Percentiles rank a stretch among this genome's conserved stretches.
These are phyloP conservation scores for Luscinia luscinia DNA, from an alignment of 2,797 vertebrate species.

Conservation along the genomic window DNA sequence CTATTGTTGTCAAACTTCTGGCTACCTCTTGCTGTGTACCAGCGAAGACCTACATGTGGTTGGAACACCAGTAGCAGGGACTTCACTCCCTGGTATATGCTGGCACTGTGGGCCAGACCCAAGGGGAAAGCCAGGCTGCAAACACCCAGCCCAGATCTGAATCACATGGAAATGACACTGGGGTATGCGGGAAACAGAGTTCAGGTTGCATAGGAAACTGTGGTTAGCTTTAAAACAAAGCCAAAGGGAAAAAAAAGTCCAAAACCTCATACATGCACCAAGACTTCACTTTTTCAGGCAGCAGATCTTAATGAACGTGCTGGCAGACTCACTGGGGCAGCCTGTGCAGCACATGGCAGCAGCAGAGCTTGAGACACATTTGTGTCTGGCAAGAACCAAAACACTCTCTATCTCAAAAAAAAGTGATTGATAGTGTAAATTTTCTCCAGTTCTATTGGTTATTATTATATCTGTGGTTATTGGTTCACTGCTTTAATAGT, in stretches of 20 bases:
- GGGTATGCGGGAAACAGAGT: neutral
- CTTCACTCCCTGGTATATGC: neutral
- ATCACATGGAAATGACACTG: neutral
- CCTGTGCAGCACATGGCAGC: neutral
- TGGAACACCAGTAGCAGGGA: neutral
- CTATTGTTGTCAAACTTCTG: neutral
- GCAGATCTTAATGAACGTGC: neutral
- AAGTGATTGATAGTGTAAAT: neutral
- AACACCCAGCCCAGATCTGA: neutral
- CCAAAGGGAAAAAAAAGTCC: neutral
- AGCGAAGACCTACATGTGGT: neutral
- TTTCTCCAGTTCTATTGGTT: neutral
- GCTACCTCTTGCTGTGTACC: neutral
- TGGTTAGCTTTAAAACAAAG: neutral
- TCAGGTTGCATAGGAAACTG: conserved; percentile 1
- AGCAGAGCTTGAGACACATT: neutral
- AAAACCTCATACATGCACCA: neutral
- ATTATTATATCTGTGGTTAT: neutral
- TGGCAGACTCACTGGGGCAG: neutral
- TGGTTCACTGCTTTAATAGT: neutral
- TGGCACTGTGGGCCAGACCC: neutral
- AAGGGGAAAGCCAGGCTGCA: neutral
- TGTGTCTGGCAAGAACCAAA: neutral
- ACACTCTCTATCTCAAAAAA: neutral
- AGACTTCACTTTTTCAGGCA: neutral